phyloP scores from a whole-genome alignment of 30 jellyfish, hydroid and myxozoan genomes.

The Aurelia sp. region DNA sequence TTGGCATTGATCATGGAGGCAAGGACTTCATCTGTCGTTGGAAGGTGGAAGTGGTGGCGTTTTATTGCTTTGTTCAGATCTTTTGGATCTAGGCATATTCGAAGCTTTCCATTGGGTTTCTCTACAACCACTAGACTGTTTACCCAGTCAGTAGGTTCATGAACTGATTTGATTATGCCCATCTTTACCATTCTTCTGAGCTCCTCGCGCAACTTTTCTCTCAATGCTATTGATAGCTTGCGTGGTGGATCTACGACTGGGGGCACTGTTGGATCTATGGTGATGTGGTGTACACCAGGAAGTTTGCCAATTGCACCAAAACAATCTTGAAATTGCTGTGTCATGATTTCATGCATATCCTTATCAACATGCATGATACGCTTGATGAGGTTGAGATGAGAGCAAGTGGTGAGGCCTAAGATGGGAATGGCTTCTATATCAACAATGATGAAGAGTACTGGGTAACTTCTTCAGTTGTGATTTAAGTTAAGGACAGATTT shows the following conservation, averaged over 20 bases:
- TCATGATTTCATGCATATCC: constrained; percentile 24
- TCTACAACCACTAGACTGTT: constrained; percentile 64
- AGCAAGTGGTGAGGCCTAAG: constrained; percentile 58
- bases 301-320: constrained; percentile 83
- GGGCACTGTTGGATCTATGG: constrained; percentile 59
- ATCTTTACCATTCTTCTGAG: constrained; percentile 55
- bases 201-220: constrained; percentile 42
- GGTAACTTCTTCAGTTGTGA: constrained; percentile 34
- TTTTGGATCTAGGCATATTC: constrained; percentile 81
- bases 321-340: constrained; percentile 61
- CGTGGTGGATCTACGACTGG: constrained; percentile 65
- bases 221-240: constrained; percentile 63
- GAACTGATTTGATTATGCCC: constrained; percentile 59
- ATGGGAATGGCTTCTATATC: constrained; percentile 50
- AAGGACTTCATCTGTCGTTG: constrained; percentile 78
- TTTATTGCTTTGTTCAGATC: constrained; percentile 62
- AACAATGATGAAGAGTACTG: constrained; percentile 44
- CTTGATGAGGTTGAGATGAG: constrained; percentile 49
- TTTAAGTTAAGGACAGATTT: constrained; percentile 9
- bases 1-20: constrained; percentile 70
- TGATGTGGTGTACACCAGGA: constrained; percentile 76
- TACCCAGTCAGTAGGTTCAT: constrained; percentile 21
- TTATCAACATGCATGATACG: constrained; percentile 42
- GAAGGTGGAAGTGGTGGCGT: constrained; percentile 76
- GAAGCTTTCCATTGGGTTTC: constrained; percentile 81